A percentile compares a stretch with the other conserved stretches of the same genome.
Evolutionary conservation across 1,140 invertebrate genomes (phyloP).

Genomic region (Atta colombica): DNA sequence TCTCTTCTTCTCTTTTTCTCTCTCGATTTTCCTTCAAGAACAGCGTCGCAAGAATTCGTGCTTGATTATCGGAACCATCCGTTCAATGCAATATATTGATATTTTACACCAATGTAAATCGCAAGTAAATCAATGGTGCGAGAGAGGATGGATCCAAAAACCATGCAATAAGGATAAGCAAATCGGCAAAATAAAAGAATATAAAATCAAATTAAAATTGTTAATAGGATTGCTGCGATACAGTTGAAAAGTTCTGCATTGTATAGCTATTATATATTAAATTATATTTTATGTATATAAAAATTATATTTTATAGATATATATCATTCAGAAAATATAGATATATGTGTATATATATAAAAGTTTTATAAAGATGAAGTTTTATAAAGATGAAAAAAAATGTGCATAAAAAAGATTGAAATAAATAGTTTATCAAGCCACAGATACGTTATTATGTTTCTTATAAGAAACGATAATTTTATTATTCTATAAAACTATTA

Average conservation of each 20-base stretch:
- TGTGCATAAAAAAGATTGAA: background rate
- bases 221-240: background rate
- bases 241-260: background rate
- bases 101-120: constrained; percentile 11
- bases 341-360: background rate
- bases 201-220: constrained; percentile 33
- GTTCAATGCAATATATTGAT: background rate
- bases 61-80: constrained; percentile 71
- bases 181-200: constrained; percentile 38
- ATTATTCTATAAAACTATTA: background rate
- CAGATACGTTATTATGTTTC: background rate
- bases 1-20: background rate
- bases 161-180: constrained; percentile 55
- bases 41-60: constrained; percentile 6
- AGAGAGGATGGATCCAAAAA: constrained; percentile 66
- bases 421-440: constrained; percentile 9
- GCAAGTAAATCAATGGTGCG: background rate
- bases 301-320: background rate
- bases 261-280: background rate
- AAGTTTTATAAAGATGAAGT: constrained; percentile 12
- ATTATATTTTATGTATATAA: constrained; percentile 1
- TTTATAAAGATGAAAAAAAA: constrained; percentile 4
- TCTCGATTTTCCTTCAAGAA: constrained; percentile 43
- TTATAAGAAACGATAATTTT: background rate
- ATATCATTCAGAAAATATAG: background rate